Base-by-base conservation (phyloP, 2,888 invertebrate species). In the Mayetiola destructor region DNA sequence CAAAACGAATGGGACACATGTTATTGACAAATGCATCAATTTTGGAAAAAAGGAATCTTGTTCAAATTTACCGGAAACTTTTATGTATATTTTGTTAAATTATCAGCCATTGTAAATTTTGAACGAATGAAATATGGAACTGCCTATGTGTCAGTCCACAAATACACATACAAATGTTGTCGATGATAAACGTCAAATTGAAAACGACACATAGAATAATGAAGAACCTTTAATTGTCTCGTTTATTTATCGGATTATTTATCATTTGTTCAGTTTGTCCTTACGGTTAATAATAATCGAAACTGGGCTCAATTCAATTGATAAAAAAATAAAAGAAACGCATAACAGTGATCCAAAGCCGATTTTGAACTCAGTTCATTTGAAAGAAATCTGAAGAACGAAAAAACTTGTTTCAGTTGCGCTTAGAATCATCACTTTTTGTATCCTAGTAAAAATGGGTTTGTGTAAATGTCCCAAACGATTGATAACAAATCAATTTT, bases 391-490 rank as follows among this genome's bases (percentile, higher is more conserved):
- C 42, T 21, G 20, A 8, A 18, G 9, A 9, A 8, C 9, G 18
- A 6, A 16, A 3, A 18, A 39, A 20, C 3, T 39, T 18, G 2
- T 18, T 8, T 39, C n/a, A n/a, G n/a, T n/a, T n/a, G n/a, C n/a
- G n/a, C n/a, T n/a, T n/a, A n/a, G n/a, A 39, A 20, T 18, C 3
- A 18, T 9, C 40, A 40, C 6, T 48, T 27, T 48, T 48, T 42
- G 16, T 42, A n/a, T 20, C 6, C 10, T 12, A 4, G 4, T 12
- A 42, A 42, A 42, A 67, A 99, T 99, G 97, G 97, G 99, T 61
- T 77, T 99, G 61, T 99, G 99, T 75, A 97, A 97, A 73, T 99
- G 99, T 76, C 94, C 96, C 20, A 95, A 96, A 73, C 80, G 91
- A 65, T 85, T 88, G 75, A 94, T 97, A 61, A 97, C 97, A 59